Base-by-base conservation (phyloP, 1,140 invertebrate species). In the Coptotermes formosanus region DNA sequence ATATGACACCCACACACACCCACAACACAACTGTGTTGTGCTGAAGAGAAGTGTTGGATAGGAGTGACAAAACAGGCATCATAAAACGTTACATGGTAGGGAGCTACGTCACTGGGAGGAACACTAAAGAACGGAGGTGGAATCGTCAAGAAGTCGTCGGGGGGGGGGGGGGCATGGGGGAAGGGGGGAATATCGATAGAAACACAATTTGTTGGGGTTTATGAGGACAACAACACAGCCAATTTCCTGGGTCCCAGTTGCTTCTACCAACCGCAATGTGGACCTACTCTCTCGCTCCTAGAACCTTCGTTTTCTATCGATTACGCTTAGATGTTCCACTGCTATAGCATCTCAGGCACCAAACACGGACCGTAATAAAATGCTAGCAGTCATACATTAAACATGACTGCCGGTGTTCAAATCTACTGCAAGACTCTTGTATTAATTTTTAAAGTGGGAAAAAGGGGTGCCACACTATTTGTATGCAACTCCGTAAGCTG, bases 141-240 rank as follows among this genome's bases (percentile, higher is more conserved):
- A 59, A 59, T 59, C 55, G 21, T 19, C 55, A 59, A 19, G 14
- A 23, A 19, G 59, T 48, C 59, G 21, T 64, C 25, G 1, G 55
- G 55, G 55, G 21, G 1, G 8, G 16, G 48, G 16, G 59, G 59
- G 8, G 16, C 19, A n/a, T 64, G 8, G 59, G 21, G 21, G 59
- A 21, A 19, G 59, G 8, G 59, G 19, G 59, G 21, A 16, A 64
- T 64, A 64, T 64, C 59, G 59, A 64, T 64, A 7, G 59, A 21
- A 64, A 64, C 59, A 23, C 59, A 64, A 64, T 64, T 64, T 64
- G 59, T 64, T 64, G 59, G 59, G 59, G 59, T 64, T 64, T 64
- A 64, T 64, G 59, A 64, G 59, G 21, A 12, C 59, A 21, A 64
- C 59, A 64, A 64, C 59, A 64, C 59, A 64, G 59, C 59, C 59